Evolutionary conservation across 2,888 invertebrate species (phyloP), one percentile per base, ranked within the genome.

Genomic region (Ornithoptera alexandrae): DNA sequence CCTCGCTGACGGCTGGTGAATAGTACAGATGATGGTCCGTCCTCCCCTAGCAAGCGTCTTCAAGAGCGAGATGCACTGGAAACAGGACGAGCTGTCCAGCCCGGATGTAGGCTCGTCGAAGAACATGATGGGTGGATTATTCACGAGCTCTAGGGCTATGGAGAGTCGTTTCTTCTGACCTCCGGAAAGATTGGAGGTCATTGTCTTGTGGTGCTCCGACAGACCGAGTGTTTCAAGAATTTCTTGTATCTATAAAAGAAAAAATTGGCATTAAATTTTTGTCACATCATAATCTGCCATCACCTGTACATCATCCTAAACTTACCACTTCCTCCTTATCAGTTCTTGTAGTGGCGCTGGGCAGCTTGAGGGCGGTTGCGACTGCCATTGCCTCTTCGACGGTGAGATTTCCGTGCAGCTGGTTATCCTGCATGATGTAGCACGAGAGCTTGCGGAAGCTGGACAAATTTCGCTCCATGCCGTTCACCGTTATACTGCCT

Each of bases 61-160:
- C 79, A 98, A 91, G 73, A 98, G 88, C 10, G 96, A 96, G 74
- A 98, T 97, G 83, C 98, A 98, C 88, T 98, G 98, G 91, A 97
- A 98, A 83, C 98, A 98, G 0, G 98, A 98, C 0, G 98, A 97
- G 76, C 98, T 98, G 93, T 99, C 98, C 83, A 99, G 89, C 5
- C 98, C 98, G 75, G 98, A 98, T 74, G 98, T 98, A 0, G 98
- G 98, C 87, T 98, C 98, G 85, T 98, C 98, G 85, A 98, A 98
- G 92, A 98, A 98, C 98, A 98, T 98, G 73, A 98, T 96, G 0
- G 98, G 98, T 15, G 98, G 98, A 88, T 98, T 98, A 92, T 98
- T 98, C 75, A 98, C 98, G 76, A 98, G 93, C 89, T 98, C 98
- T 74, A 98, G 90, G 22, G 98, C 98, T 72, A 98, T 98, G 0